Evolutionary conservation across 2,797 vertebrate species (phyloP), one percentile per base, ranked within the genome.

Genomic region (Acrocephalus scirpaceus): DNA sequence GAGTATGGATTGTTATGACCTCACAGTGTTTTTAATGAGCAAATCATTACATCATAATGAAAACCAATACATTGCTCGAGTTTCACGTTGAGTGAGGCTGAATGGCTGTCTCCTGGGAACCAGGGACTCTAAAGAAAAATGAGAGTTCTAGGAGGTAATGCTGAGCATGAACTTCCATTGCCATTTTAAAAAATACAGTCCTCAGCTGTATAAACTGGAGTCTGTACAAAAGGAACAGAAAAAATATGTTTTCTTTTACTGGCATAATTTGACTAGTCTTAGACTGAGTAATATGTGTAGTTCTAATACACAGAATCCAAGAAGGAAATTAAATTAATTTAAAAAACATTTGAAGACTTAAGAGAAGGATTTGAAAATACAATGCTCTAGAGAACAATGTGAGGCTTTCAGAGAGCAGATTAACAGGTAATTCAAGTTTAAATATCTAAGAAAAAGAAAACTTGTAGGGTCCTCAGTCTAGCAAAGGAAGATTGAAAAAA

Each of bases 21-120:
- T 91, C 90, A 91, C 47, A 40, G 22, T n/a, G 61, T 90, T 92
- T 91, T 92, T 95, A 92, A 94, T 91, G 84, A 95, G 44, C 36
- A 92, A 94, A 89, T 92, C 48, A 91, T 87, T 93, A 27, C 70
- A 89, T 94, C 71, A 75, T 89, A 73, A 78, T 93, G 74, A 89
- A 95, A 94, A 90, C 62, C 42, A 88, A 81, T 90, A 73, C 21
- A 36, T 72, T 93, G 60, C 40, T 91, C 5, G 7, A 44, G 45
- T 92, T 92, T 86, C 83, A 20, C 5, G 3, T 20, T 89, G 60
- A 78, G 48, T 4, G 12, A 82, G 50, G 71, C 74, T 85, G 77
- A 96, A 51, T 66, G 40, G 22, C 74, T 81, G 30, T 79, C 74
- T 85, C 14, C 21, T 7, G 15, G 56, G 71, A 91, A 48, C 11